Evolutionary conservation across 1,140 invertebrate genomes (phyloP), one percentile per base, ranked within the genome.

Genomic region (Polypedilum pembai): DNA sequence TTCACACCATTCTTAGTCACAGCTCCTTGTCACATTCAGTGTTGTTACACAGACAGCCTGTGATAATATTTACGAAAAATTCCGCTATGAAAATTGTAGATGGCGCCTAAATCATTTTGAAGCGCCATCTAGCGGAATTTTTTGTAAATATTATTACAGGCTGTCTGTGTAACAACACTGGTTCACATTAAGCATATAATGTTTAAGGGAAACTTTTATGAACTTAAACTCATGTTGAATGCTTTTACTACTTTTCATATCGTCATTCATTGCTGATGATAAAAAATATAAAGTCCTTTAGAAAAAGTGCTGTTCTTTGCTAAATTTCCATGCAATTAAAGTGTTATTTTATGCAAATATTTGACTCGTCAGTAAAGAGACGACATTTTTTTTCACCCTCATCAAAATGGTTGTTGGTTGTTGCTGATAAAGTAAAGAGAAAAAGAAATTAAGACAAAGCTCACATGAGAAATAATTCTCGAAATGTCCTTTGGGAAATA

Each of bases 361-460:
- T 69, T 69, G 17, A 69, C 65, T 69, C 65, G 10, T 69, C 20
- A 18, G 5, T 69, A 18, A 20, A 2, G 24, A 56, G 8, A 56
- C 1, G 45, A 56, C 1, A 56, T 15, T 69, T n/a, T 69, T 20
- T 69, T 7, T 69, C 65, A n/a, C 8, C 12, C 12, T 56, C 45
- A 56, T 56, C 12, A 56, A 56, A 45, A 56, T 56, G 12, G 8
- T n/a, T 69, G 15, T 69, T 21, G 24, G 65, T 21, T 69, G 65
- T 18, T 21, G 17, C n/a, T 21, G 65, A 69, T 20, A 69, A 18
- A 69, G 65, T 56, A 56, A n/a, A n/a, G 45, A n/a, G n/a, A 56
- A n/a, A n/a, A n/a, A n/a, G 45, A 56, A 69, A 69, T 69, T 69
- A 69, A 69, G 65, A 69, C 65, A 69, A 69, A 69, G 65, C 65